Conservation (phyloP, 92 coral and sea anemone species). For the Montipora capitata region DNA sequence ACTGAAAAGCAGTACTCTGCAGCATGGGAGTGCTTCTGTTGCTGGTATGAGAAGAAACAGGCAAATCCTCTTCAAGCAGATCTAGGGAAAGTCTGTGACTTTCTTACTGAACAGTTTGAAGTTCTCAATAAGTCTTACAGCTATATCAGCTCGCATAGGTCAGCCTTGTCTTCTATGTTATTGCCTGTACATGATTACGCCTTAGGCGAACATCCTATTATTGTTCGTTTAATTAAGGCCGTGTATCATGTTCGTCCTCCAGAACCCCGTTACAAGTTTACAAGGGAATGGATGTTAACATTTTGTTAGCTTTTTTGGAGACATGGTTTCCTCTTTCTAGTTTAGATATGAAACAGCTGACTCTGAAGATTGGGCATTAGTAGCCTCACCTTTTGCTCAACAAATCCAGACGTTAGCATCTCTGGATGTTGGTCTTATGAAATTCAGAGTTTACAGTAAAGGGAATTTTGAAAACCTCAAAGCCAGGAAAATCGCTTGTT, state of each 20-base stretch:
- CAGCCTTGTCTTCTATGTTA: background rate
- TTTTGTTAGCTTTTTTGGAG: background rate
- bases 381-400: too few relatives aligned
- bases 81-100: background rate
- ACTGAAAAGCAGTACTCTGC: conserved; percentile 54
- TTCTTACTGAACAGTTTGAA: background rate
- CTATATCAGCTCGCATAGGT: background rate
- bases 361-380: too few relatives aligned
- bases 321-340: too few relatives aligned
- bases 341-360: background rate
- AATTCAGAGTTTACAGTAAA: too few relatives aligned
- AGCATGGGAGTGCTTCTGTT: conserved; percentile 32
- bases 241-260: too few relatives aligned
- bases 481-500: too few relatives aligned
- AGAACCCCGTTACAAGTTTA: too few relatives aligned
- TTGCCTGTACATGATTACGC: background rate
- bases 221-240: too few relatives aligned
- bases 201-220: background rate
- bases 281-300: background rate
- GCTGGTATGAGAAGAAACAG: conserved; percentile 35
- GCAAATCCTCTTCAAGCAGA: conserved; percentile 30
- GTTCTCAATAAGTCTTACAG: background rate
- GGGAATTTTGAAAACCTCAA: too few relatives aligned
- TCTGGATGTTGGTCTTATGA: too few relatives aligned
- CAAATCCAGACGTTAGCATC: too few relatives aligned